Base-by-base conservation (phyloP, 2,888 invertebrate genomes). In the Eupithecia dodoneata region DNA sequence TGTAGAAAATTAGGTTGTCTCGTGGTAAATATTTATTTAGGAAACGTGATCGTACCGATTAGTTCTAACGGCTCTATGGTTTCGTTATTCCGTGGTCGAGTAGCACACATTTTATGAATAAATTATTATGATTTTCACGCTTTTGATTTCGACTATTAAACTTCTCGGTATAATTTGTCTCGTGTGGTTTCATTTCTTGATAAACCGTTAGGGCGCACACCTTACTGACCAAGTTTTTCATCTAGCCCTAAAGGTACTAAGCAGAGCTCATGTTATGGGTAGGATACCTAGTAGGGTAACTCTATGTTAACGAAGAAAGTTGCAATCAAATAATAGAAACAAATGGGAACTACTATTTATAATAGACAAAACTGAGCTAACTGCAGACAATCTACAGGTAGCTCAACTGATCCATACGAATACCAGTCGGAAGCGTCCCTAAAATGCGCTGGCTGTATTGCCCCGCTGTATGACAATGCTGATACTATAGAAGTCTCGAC, bases 41-140 rank as follows among this genome's bases (percentile, higher is more conserved):
- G 42, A 42, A 18, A 67, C 67, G 67, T 67, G 67, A 44, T 67
- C 7, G 67, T 18, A 6, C 3, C 55, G 71, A 80, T 80, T 78
- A 67, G 70, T 30, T 30, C 71, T 78, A 78, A 78, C 80, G 76
- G 80, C 41, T 73, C 70, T 74, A 79, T 73, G 70, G 74, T 74
- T 78, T 76, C 77, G 71, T 69, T 71, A 4, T 7, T 30, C 12
- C 63, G 71, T 67, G 77, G 77, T 73, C 66, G 66, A 41, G 18
- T 78, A 73, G 66, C 77, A 76, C 42, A 79, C 72, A 76, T 79
- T 76, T 76, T 41, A 67, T 76, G 71, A 74, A 79, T 79, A 79
- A 71, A 73, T 74, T 76, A 74, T 76, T 78, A 41, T 30, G n/a
- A 63, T 77, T 74, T 78, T 75, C 66, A 73, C 75, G 71, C 73